Evolutionary conservation across 1,140 invertebrate genomes (phyloP), one percentile per base, ranked within the genome.

Genomic region (Musca domestica): DNA sequence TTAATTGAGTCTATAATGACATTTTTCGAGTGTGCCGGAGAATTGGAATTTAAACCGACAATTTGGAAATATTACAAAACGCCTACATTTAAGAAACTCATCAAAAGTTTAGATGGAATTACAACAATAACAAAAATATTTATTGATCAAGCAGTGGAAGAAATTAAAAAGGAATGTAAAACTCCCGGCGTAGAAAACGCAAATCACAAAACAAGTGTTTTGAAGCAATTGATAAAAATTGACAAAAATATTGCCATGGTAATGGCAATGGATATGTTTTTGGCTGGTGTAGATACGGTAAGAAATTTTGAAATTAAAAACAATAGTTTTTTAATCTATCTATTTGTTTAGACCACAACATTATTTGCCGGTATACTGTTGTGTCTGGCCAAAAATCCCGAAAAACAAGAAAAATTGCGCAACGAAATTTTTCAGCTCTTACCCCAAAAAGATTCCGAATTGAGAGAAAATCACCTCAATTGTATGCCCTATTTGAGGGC

Each of bases 221-320:
- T 89, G 22, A 84, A 87, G 71, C 86, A 86, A 74, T 73, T 88
- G 54, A 72, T 87, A 2, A 83, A 82, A 71, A 84, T 86, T 25
- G 85, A 89, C 71, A 82, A 85, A 68, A 81, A 84, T 72, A 78
- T 85, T 9, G 88, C 87, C 0, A 71, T 83, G 22, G 82, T 86
- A 2, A 89, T 92, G 85, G 86, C 88, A 12, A 82, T 86, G 61
- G 91, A 92, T 75, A 88, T 90, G 85, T 71, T 92, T 41, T 83
- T 89, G 48, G 90, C 88, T 23, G 90, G 90, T 49, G 85, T 92
- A 51, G 90, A 92, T 80, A 92, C 90, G 68, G 88, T 90, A 82
- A 82, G 66, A n/a, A n/a, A n/a, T 80, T 47, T 20, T 5, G n/a
- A 76, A 73, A 74, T 70, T 12, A 70, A 22, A 46, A n/a, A 22